Evolutionary conservation across 53 echinoderm and acorn worm species (phyloP).

Genomic region (Henricia sp.): DNA sequence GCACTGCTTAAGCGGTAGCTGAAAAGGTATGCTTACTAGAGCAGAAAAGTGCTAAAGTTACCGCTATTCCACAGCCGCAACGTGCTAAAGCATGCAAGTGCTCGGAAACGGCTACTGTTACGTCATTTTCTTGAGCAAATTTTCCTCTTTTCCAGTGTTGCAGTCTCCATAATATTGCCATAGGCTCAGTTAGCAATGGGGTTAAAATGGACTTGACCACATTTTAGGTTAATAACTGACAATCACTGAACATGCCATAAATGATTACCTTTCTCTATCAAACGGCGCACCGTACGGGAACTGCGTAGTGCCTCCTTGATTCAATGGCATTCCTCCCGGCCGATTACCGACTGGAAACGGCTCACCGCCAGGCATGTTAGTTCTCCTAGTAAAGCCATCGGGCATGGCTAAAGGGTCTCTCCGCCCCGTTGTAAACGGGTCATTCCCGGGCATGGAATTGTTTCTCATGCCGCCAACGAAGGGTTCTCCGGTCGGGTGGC

Average conservation of each 20-base stretch:
- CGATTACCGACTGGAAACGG: constrained; percentile 59
- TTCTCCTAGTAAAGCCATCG: constrained; percentile 68
- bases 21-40: too few species aligned
- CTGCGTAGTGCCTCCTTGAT: constrained; percentile 52
- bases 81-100: neutral
- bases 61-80: neutral
- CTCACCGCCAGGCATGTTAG: constrained; percentile 53
- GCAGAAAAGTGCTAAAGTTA: too few species aligned
- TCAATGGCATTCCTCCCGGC: constrained; percentile 31
- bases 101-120: too few species aligned
- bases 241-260: too few species aligned
- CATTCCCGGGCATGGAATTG: constrained; percentile 59
- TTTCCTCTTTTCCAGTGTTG: too few species aligned
- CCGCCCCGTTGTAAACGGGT: constrained; percentile 44
- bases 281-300: constrained; percentile 50
- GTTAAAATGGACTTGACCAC: too few species aligned
- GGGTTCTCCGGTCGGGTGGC: constrained; percentile 53
- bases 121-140: too few species aligned
- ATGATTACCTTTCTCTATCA: constrained; percentile 72
- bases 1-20: too few species aligned
- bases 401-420: constrained; percentile 26
- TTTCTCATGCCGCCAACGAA: constrained; percentile 50
- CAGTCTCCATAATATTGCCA: too few species aligned
- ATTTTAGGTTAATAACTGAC: too few species aligned
- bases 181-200: too few species aligned